Conservation (phyloP, 2,888 invertebrate genomes). For the Trissolcus brochymenae region DNA sequence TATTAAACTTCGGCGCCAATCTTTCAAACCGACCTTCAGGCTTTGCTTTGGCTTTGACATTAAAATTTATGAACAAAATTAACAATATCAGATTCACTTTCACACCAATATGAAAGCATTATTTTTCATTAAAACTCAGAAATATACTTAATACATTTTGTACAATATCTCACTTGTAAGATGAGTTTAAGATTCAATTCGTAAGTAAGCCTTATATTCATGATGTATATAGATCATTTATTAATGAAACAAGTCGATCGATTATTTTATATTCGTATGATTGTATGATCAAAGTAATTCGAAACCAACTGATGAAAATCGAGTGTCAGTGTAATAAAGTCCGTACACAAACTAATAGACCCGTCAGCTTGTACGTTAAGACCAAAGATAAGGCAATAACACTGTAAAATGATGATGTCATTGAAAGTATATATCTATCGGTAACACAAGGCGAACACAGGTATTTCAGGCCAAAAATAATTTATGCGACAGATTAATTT, state of each 20-base stretch:
- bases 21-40: conserved; percentile 32
- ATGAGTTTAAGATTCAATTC: conserved; percentile 37
- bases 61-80: conserved; percentile 36
- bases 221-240: conserved; percentile 16
- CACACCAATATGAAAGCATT: background rate
- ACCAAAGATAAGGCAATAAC: conserved; percentile 54
- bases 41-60: conserved; percentile 46
- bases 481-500: background rate
- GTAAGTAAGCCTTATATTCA: conserved; percentile 12
- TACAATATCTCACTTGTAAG: background rate
- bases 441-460: conserved; percentile 52
- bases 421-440: conserved; percentile 60
- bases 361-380: conserved; percentile 45
- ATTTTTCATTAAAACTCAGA: background rate
- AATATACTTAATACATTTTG: background rate
- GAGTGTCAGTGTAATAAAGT: conserved; percentile 48
- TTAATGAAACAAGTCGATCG: conserved; percentile 34
- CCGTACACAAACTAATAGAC: conserved; percentile 54
- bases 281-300: conserved; percentile 32
- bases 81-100: background rate
- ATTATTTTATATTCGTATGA: conserved; percentile 46
- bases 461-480: conserved; percentile 25
- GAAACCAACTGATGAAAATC: conserved; percentile 39
- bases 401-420: conserved; percentile 52
- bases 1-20: conserved; percentile 43